These are phyloP conservation scores for Pseudomyrmex concolor DNA, from an alignment of 1,140 invertebrate species.

Conservation along the genomic window DNA sequence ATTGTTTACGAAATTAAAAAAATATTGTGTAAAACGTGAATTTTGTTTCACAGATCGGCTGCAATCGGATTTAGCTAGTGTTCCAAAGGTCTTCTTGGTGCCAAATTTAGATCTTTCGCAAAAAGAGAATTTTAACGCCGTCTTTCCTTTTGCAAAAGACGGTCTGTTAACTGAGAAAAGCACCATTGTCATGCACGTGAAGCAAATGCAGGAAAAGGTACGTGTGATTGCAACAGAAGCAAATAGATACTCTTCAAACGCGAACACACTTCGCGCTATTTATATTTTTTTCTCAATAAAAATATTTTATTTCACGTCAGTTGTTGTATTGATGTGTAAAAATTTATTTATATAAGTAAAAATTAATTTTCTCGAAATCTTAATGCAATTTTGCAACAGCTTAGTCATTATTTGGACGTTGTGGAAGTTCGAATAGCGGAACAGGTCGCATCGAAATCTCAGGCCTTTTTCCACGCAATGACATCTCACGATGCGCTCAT, in stretches of 20 bases:
- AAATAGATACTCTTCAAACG: too few species aligned
- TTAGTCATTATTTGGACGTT: constrained; percentile 97
- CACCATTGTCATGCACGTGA: constrained; percentile 81
- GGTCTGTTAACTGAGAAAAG: constrained; percentile 78
- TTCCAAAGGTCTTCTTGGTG: constrained; percentile 95
- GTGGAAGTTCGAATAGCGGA: constrained; percentile 98
- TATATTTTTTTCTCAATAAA: constrained; percentile 1
- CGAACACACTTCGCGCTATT: not conserved
- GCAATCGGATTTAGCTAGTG: constrained; percentile 87
- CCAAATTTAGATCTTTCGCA: constrained; percentile 93
- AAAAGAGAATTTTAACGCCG: constrained; percentile 92
- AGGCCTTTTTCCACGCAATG: constrained; percentile 98
- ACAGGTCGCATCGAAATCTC: constrained; percentile 97
- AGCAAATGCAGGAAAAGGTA: constrained; percentile 88
- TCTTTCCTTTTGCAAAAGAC: constrained; percentile 89
- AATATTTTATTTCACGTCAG: not conserved
- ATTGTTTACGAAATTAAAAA: not conserved
- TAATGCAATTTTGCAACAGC: constrained; percentile 81
- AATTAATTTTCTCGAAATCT: not conserved
- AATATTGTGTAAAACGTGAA: not conserved
- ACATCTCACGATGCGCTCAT: constrained; percentile 97
- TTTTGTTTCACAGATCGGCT: constrained; percentile 77
- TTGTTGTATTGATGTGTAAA: not conserved
- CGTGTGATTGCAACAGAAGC: not conserved
- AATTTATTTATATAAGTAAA: not conserved